Evolutionary conservation across 2,797 vertebrate genomes (phyloP).

Genomic region (Lepidocolaptes lacrymiger): DNA sequence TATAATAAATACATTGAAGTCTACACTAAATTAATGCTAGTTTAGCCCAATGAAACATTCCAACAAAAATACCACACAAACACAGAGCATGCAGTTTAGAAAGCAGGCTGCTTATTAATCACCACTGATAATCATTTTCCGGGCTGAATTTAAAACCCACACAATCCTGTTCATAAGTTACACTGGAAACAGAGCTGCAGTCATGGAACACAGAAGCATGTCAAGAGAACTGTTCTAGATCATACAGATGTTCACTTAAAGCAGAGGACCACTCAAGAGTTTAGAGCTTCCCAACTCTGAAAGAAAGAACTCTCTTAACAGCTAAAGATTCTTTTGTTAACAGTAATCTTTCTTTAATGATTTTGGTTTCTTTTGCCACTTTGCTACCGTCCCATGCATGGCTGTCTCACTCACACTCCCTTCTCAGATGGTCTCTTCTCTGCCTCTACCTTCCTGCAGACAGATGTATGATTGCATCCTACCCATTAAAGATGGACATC

Average conservation of each 20-base stretch:
- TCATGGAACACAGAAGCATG: accelerated
- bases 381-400: not conserved
- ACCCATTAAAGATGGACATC: not conserved
- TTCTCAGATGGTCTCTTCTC: not conserved
- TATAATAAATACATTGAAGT: conserved; percentile 2
- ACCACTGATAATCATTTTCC: not conserved
- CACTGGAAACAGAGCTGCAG: not conserved
- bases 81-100: not conserved
- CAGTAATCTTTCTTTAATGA: not conserved
- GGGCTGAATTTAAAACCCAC: not conserved
- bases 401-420: not conserved
- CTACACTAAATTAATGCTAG: not conserved
- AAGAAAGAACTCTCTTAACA: not conserved
- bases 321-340: not conserved
- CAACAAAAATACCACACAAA: not conserved
- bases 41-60: not conserved
- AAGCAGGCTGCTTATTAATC: not conserved
- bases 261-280: not conserved
- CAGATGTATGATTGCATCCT: not conserved
- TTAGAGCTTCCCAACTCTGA: not conserved
- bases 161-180: not conserved
- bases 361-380: not conserved
- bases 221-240: not conserved
- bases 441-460: not conserved
- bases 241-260: not conserved